Percentiles rank a stretch among this genome's conserved stretches.
These are phyloP conservation scores for Ectobius pallidus DNA, from an alignment of 2,888 invertebrate species.

Conservation along the genomic window DNA sequence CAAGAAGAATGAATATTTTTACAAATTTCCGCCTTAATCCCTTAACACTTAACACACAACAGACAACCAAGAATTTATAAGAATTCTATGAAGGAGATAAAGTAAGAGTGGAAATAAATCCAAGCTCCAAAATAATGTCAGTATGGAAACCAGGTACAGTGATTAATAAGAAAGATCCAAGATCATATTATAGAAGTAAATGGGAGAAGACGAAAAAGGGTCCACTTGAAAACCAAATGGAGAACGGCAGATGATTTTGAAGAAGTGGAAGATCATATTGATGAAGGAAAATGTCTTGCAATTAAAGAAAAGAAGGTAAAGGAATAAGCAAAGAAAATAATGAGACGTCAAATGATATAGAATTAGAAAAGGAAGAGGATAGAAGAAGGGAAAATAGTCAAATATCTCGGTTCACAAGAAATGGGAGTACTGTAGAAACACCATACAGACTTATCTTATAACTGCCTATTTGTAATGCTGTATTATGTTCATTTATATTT, in stretches of 20 bases:
- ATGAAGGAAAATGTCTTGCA: no score
- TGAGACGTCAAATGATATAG: background rate
- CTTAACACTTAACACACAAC: background rate
- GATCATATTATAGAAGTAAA: background rate
- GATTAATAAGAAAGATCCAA: background rate
- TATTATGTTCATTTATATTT: no score
- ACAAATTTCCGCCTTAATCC: no score
- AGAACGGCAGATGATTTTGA: background rate
- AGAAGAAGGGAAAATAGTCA: background rate
- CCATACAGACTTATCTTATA: no score
- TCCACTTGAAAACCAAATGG: background rate
- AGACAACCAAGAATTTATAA: background rate
- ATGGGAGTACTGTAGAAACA: no score
- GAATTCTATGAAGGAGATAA: background rate
- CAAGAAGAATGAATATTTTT: background rate
- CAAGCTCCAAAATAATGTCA: background rate
- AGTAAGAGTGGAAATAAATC: no score
- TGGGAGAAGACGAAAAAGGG: background rate
- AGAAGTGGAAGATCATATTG: no score
- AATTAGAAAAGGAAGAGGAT: background rate
- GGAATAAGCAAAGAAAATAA: background rate
- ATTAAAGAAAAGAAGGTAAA: no score
- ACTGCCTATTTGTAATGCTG: no score
- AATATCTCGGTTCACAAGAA: no score
- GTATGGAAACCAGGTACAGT: background rate